Percentiles rank a stretch among this genome's conserved stretches.
These are phyloP conservation scores for Tetragonula carbonaria DNA, from an alignment of 2,888 invertebrate genomes.

Conservation along the genomic window DNA sequence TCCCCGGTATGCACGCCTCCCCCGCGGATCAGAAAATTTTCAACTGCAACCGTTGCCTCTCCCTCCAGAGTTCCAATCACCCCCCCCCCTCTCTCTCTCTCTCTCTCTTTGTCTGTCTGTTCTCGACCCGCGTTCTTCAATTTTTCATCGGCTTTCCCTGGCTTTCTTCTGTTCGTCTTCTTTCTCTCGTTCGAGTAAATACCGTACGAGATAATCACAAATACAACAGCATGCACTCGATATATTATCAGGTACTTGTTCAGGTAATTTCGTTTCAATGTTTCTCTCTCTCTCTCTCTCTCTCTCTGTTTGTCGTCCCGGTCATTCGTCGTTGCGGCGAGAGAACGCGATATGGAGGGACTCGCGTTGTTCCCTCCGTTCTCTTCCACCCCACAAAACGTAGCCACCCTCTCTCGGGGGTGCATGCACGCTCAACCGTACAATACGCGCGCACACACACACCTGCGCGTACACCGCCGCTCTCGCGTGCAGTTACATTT, in stretches of 20 bases:
- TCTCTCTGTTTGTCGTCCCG: too few species aligned
- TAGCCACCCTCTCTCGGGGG: constrained; percentile 1
- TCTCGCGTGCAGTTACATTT: constrained; percentile 78
- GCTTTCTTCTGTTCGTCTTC: not conserved
- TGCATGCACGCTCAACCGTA: constrained; percentile 33
- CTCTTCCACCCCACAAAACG: not conserved
- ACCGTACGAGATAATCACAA: too few species aligned
- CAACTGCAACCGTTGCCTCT: constrained; percentile 32
- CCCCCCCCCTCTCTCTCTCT: not conserved
- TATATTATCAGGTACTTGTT: too few species aligned
- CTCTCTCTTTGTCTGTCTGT: not conserved
- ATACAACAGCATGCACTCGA: too few species aligned
- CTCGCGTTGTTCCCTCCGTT: constrained; percentile 8
- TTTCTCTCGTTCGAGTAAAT: too few species aligned
- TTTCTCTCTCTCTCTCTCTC: too few species aligned
- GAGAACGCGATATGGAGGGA: constrained; percentile 1
- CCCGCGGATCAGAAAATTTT: constrained; percentile 63
- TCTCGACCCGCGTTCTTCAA: too few species aligned
- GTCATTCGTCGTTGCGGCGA: too few species aligned
- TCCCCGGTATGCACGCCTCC: constrained; percentile 57
- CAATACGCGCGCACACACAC: constrained; percentile 32
- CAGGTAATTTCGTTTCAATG: too few species aligned
- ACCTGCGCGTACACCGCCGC: constrained; percentile 55
- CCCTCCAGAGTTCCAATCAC: constrained; percentile 14
- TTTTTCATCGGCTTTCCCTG: not conserved